Base-by-base conservation (phyloP, 1,140 invertebrate species). In the Macrotrachela quadricornifera region DNA sequence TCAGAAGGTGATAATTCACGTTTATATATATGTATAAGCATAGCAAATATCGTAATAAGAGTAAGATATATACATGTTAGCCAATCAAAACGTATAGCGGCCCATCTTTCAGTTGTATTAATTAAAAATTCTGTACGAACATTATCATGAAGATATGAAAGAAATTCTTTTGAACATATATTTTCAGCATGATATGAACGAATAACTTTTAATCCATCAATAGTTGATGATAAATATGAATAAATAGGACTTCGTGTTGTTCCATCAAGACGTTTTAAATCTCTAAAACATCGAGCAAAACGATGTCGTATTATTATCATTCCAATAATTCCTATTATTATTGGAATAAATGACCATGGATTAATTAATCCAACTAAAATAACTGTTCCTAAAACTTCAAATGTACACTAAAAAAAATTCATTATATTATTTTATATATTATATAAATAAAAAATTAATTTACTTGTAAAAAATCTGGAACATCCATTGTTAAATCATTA, bases 191-290 rank as follows among this genome's bases (percentile, higher is more conserved):
- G 73, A 58, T 82, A 87, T 0, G 86, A 83, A 54, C 87, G 73
- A 49, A 95, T 86, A 0, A 86, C 91, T 1, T 81, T 76, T 30
- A 94, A 70, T 8, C 88, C 88, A 67, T 84, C 81, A 1, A 92
- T 70, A 0, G 85, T 81, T 17, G 85, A 79, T 64, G 80, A 85
- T 50, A 94, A 71, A 63, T 92, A 84, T 10, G 81, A 81, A 61
- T 83, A 85, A 1, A 88, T 75, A 0, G 85, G 84, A 61, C 72
- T 73, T 38, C 73, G 63, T 40, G 66, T 68, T 70, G 71, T 64
- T 58, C 80, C 79, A 41, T 77, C 45, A 16, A 53, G 8, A 47
- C 51, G 8, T 70, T 90, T 90, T n/a, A 90, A 74, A 69, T 80
- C 82, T 54, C 85, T 73, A 21, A 81, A 83, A 0, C 83, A 82